Conservation (phyloP, 2,797 vertebrate species). For the Amblyopsis hoosieri region DNA sequence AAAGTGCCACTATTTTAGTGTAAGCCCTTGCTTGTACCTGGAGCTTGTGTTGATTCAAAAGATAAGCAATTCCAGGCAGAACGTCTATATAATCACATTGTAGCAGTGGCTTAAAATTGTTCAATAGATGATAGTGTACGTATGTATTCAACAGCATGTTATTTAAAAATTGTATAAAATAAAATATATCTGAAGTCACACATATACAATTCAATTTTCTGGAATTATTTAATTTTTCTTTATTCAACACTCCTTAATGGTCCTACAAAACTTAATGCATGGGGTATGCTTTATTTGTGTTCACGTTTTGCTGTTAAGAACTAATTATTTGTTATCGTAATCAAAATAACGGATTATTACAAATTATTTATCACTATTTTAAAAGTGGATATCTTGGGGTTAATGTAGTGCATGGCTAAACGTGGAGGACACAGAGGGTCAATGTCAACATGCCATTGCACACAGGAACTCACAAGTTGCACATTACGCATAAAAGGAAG, state of each 20-base stretch:
- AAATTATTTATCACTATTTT: neutral
- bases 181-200: neutral
- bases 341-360: neutral
- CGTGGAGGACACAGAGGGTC: conserved; percentile 37
- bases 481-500: conserved; percentile 22
- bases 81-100: neutral
- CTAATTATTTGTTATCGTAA: neutral
- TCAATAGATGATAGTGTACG: neutral
- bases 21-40: neutral
- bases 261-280: too few species aligned
- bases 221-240: too few species aligned
- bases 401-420: neutral
- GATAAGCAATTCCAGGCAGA: neutral
- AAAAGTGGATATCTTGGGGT: conserved; percentile 21
- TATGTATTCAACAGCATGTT: neutral
- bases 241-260: too few species aligned
- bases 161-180: neutral
- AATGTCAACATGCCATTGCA: conserved; percentile 35
- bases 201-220: too few species aligned
- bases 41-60: neutral
- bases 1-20: conserved; percentile 5
- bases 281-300: neutral
- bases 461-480: conserved; percentile 41
- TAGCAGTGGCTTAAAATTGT: neutral
- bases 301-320: neutral